phyloP scores from a whole-genome alignment of 2,797 vertebrate species.

The Sebastes vulpes region DNA sequence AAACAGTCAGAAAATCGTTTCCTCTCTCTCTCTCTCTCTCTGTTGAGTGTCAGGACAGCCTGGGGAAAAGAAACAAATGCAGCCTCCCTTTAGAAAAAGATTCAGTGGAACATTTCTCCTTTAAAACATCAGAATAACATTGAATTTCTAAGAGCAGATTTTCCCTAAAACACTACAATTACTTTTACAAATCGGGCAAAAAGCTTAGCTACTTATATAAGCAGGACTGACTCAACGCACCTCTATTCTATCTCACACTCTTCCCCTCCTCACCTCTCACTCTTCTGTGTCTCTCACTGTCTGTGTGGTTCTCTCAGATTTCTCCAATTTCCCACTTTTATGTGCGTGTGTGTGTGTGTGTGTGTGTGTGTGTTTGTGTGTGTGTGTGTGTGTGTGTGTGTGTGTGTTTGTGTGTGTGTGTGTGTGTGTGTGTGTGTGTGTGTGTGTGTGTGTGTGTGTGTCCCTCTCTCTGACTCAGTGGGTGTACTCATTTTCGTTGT shows the following conservation, averaged over 20 bases:
- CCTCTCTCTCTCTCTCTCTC: background rate
- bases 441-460: no score
- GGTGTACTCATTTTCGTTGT: background rate
- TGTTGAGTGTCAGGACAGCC: background rate
- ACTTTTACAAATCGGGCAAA: background rate
- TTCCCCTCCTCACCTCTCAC: background rate
- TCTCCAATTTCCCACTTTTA: no score
- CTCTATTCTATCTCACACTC: background rate
- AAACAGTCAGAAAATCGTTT: background rate
- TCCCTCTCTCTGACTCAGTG: background rate
- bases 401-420: no score
- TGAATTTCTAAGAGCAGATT: background rate
- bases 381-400: no score
- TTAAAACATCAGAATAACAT: background rate
- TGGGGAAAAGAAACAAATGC: background rate
- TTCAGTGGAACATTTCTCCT: no score
- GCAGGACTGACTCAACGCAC: background rate
- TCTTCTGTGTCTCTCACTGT: background rate
- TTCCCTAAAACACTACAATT: background rate
- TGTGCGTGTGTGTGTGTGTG: no score
- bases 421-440: no score
- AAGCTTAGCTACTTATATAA: background rate
- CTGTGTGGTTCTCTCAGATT: background rate
- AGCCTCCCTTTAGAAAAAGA: fast-evolving
- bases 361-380: no score